These are phyloP conservation scores for Cheilosia variabilis DNA, from an alignment of 2,888 invertebrate species.

Conservation along the genomic window DNA sequence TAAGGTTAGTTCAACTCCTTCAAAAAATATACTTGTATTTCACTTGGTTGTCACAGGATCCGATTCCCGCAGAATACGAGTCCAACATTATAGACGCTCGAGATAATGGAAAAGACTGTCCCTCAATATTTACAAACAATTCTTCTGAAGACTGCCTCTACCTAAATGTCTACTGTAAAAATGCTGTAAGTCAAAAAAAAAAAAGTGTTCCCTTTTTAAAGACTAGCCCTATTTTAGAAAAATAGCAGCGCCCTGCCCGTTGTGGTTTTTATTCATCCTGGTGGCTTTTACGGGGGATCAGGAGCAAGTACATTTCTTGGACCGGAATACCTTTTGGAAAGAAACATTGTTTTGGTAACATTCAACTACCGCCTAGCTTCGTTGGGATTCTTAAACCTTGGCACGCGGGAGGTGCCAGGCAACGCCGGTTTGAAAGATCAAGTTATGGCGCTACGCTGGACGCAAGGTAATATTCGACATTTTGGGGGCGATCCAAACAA, in stretches of 20 bases:
- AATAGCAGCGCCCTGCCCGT: conserved; percentile 83
- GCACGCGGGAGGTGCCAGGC: conserved; percentile 85
- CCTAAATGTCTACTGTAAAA: conserved; percentile 85
- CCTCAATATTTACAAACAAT: conserved; percentile 80
- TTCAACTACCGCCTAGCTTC: conserved; percentile 86
- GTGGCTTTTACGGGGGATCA: conserved; percentile 86
- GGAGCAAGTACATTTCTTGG: conserved; percentile 82
- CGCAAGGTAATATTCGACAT: conserved; percentile 84
- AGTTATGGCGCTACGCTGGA: conserved; percentile 85
- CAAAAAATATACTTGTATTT: not conserved
- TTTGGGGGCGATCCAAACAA: conserved; percentile 85
- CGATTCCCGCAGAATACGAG: conserved; percentile 36
- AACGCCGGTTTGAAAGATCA: conserved; percentile 86
- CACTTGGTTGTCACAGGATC: conserved; percentile 32
- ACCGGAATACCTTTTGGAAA: conserved; percentile 86
- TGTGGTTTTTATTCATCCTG: conserved; percentile 87
- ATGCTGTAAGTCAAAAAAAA: conserved; percentile 57
- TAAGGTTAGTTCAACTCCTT: conserved; percentile 53
- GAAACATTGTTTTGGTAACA: conserved; percentile 86
- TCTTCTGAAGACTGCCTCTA: conserved; percentile 85
- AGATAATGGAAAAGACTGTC: conserved; percentile 85
- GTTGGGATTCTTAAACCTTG: conserved; percentile 84
- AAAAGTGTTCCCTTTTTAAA: not conserved
- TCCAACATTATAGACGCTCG: conserved; percentile 81
- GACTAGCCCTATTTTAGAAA: conserved; percentile 45